A percentile compares a stretch with the other conserved stretches of the same genome.
Evolutionary conservation across 2,113 vertebrate species (phyloP).

Genomic region (Archocentrus centrarchus): DNA sequence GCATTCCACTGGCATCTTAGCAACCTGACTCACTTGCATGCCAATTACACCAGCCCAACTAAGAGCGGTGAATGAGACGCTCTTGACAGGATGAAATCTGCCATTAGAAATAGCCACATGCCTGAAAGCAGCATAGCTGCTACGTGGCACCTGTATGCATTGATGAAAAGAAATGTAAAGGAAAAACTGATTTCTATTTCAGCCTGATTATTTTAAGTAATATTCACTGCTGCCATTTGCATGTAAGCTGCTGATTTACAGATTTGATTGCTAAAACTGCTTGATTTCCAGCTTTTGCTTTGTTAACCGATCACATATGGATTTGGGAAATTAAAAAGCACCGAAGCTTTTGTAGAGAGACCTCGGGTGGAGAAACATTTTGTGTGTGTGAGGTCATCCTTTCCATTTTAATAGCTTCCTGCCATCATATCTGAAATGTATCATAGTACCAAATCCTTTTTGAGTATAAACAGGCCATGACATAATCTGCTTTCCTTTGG

Average conservation of each 20-base stretch:
- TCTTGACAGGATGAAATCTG: constrained; percentile 35
- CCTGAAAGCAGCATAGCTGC: neutral
- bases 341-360: constrained; percentile 9
- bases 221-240: neutral
- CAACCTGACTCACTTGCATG: constrained; percentile 68
- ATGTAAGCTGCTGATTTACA: constrained; percentile 17
- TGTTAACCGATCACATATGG: constrained; percentile 37
- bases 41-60: constrained; percentile 65
- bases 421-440: constrained; percentile 32
- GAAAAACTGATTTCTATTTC: neutral
- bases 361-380: constrained; percentile 21
- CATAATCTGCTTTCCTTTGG: constrained; percentile 42
- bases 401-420: constrained; percentile 43
- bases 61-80: constrained; percentile 31
- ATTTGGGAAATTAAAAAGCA: constrained; percentile 26
- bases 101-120: constrained; percentile 16
- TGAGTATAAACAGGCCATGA: constrained; percentile 30
- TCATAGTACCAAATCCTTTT: constrained; percentile 29
- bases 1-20: constrained; percentile 63
- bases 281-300: constrained; percentile 19
- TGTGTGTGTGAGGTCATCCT: constrained; percentile 5
- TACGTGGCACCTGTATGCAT: neutral
- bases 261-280: neutral
- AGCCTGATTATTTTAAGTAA: neutral
- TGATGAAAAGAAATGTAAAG: constrained; percentile 19